These are phyloP conservation scores for Microplitis demolitor DNA, from an alignment of 1,140 invertebrate species.

Conservation along the genomic window DNA sequence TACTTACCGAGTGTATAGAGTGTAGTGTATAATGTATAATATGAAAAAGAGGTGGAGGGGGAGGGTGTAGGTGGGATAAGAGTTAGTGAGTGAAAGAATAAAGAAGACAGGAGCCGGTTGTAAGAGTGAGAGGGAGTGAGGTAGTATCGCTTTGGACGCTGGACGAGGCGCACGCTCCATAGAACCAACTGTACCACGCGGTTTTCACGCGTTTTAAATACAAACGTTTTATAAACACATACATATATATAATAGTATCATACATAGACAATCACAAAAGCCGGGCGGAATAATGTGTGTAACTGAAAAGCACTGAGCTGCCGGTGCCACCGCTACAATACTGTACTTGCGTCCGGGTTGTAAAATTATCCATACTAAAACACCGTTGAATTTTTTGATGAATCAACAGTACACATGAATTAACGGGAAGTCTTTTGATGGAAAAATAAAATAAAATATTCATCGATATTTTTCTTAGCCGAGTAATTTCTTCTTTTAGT, in stretches of 20 bases:
- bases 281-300: too few relatives aligned
- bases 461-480: too few relatives aligned
- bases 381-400: too few relatives aligned
- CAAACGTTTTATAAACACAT: not conserved
- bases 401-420: too few relatives aligned
- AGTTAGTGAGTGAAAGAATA: constrained; percentile 34
- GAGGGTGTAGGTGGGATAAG: constrained; percentile 43
- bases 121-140: constrained; percentile 47
- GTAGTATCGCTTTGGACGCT: constrained; percentile 60
- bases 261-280: too few relatives aligned
- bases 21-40: constrained; percentile 29
- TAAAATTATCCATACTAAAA: too few relatives aligned
- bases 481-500: too few relatives aligned
- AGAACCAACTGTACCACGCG: constrained; percentile 49
- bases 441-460: too few relatives aligned
- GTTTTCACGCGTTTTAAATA: constrained; percentile 27
- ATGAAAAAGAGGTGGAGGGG: constrained; percentile 35
- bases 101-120: constrained; percentile 39
- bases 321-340: too few relatives aligned
- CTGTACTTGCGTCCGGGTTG: too few relatives aligned
- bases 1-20: constrained; percentile 28
- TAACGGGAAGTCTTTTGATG: too few relatives aligned
- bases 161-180: constrained; percentile 58
- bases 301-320: too few relatives aligned
- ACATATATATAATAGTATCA: not conserved